These are phyloP conservation scores for Drymonia ruficornis DNA, from an alignment of 2,888 invertebrate genomes.

Conservation along the genomic window DNA sequence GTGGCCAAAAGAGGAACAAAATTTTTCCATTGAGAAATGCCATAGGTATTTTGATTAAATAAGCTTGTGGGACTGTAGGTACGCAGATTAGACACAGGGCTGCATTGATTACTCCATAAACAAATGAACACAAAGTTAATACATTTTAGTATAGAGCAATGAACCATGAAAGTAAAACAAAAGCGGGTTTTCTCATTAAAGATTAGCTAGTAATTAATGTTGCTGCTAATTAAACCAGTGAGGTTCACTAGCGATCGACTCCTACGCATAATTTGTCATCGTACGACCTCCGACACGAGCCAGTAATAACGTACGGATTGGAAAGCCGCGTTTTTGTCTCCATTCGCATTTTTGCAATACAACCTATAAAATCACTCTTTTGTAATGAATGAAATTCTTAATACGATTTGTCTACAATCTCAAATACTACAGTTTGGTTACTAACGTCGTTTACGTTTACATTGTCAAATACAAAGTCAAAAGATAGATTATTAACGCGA, in stretches of 20 bases:
- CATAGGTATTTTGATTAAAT: too few species aligned
- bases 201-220: conserved; percentile 76
- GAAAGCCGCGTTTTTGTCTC: conserved; percentile 46
- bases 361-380: conserved; percentile 21
- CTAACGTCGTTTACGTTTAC: too few species aligned
- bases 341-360: conserved; percentile 38
- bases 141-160: conserved; percentile 27
- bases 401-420: neutral
- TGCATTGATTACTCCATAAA: conserved; percentile 13
- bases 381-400: conserved; percentile 12
- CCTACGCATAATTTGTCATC: conserved; percentile 81
- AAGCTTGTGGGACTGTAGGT: too few species aligned
- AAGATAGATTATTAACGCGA: conserved; percentile 52
- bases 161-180: conserved; percentile 49
- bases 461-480: conserved; percentile 10
- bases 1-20: too few species aligned
- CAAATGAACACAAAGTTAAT: conserved; percentile 20
- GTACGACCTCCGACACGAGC: conserved; percentile 66
- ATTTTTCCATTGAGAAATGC: too few species aligned
- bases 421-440: neutral
- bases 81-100: too few species aligned
- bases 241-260: conserved; percentile 71
- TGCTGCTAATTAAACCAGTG: conserved; percentile 71
- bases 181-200: conserved; percentile 66
- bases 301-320: conserved; percentile 61